Conservation (phyloP, 1,140 invertebrate species). For the Microplitis mediator region DNA sequence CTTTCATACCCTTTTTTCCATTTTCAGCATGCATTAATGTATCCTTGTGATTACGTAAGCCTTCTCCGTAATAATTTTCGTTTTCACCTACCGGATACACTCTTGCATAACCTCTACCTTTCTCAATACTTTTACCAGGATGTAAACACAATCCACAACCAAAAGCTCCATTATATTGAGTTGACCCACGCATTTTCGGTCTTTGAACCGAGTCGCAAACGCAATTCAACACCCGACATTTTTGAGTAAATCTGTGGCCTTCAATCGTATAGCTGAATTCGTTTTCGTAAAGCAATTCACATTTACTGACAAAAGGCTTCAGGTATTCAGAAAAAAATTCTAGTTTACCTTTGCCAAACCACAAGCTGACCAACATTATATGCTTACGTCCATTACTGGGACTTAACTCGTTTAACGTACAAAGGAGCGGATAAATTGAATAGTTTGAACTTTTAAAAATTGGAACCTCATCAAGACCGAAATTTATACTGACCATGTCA, state of each 20-base stretch:
- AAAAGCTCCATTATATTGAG: constrained; percentile 36
- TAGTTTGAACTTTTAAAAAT: constrained; percentile 28
- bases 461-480: constrained; percentile 35
- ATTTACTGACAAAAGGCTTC: constrained; percentile 34
- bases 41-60: constrained; percentile 13
- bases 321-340: constrained; percentile 31
- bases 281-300: constrained; percentile 13
- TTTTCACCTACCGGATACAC: constrained; percentile 9
- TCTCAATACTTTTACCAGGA: constrained; percentile 25
- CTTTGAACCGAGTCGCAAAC: constrained; percentile 28
- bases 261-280: constrained; percentile 33
- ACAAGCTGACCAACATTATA: constrained; percentile 30
- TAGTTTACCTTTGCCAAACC: constrained; percentile 35
- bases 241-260: constrained; percentile 26
- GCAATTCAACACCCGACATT: constrained; percentile 11
- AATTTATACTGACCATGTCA: constrained; percentile 30
- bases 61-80: constrained; percentile 16
- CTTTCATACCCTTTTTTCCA: constrained; percentile 20
- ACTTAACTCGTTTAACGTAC: constrained; percentile 11
- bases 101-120: constrained; percentile 13
- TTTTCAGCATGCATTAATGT: background rate
- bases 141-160: constrained; percentile 36
- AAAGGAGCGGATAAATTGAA: constrained; percentile 32
- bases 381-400: constrained; percentile 18
- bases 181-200: constrained; percentile 24